These are phyloP conservation scores for Chromis chromis DNA, from an alignment of 2,797 vertebrate species.

Conservation along the genomic window DNA sequence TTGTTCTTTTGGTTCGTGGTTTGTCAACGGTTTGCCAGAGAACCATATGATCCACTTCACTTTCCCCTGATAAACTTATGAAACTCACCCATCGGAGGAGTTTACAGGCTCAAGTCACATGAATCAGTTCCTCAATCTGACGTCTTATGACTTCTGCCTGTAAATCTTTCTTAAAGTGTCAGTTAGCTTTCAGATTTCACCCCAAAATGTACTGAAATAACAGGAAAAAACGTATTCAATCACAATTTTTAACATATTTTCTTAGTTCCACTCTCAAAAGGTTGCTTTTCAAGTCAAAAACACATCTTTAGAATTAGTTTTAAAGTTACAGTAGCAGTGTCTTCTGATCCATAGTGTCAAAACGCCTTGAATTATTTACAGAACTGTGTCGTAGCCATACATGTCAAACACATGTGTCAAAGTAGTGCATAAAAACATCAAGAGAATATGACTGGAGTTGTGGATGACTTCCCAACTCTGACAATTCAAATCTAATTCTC, in stretches of 20 bases:
- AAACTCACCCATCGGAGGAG: background rate
- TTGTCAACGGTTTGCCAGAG: slow-evolving; percentile 30
- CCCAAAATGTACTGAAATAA: background rate
- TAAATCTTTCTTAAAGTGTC: background rate
- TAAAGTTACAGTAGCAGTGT: background rate
- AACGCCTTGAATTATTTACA: background rate
- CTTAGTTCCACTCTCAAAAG: background rate
- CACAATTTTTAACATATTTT: no score
- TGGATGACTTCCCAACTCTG: background rate
- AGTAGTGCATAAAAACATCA: background rate
- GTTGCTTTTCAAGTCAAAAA: background rate
- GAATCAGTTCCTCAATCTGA: slow-evolving; percentile 51
- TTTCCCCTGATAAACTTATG: slow-evolving; percentile 3
- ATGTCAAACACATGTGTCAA: background rate
- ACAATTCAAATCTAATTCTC: fast-evolving
- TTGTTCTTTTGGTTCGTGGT: background rate
- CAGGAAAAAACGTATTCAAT: no score
- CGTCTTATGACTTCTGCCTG: slow-evolving; percentile 11
- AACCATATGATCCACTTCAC: slow-evolving; percentile 31
- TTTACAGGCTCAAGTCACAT: slow-evolving; percentile 25
- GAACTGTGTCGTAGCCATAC: background rate
- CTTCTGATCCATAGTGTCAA: background rate
- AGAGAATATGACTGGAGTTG: no score
- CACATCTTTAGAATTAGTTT: background rate
- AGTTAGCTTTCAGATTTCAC: slow-evolving; percentile 5